Conservation (phyloP, 2,113 vertebrate species). For the Callospermophilus lateralis region DNA sequence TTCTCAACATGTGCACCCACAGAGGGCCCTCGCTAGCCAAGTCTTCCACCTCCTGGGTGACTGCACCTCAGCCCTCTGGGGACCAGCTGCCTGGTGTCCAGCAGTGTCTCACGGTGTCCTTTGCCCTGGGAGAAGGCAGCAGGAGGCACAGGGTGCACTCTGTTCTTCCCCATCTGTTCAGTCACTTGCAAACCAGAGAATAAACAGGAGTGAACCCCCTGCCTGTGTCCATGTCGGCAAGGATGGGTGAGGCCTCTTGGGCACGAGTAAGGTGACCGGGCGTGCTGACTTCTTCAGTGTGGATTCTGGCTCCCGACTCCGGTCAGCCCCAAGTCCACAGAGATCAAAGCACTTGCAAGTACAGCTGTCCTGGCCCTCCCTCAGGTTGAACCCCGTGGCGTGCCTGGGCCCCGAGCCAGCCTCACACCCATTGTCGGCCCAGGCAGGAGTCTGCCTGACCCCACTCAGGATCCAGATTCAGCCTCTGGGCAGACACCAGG, state of each 20-base stretch:
- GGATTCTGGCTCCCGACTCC: conserved; percentile 42
- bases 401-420: neutral
- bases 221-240: neutral
- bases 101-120: neutral
- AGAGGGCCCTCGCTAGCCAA: fast-evolving
- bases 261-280: neutral
- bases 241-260: neutral
- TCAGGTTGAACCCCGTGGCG: neutral
- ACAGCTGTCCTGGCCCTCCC: conserved; percentile 21
- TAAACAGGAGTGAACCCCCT: neutral
- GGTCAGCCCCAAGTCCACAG: neutral
- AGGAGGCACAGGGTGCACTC: fast-evolving
- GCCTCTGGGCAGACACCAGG: neutral
- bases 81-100: neutral
- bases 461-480: neutral
- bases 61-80: neutral
- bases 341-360: conserved; percentile 62
- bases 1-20: neutral
- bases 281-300: neutral
- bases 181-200: neutral
- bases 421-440: neutral
- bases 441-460: neutral
- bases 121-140: neutral
- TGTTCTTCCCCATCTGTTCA: neutral
- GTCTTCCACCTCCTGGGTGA: neutral